Conservation (phyloP, 2,113 vertebrate species). For the Melozone crissalis region DNA sequence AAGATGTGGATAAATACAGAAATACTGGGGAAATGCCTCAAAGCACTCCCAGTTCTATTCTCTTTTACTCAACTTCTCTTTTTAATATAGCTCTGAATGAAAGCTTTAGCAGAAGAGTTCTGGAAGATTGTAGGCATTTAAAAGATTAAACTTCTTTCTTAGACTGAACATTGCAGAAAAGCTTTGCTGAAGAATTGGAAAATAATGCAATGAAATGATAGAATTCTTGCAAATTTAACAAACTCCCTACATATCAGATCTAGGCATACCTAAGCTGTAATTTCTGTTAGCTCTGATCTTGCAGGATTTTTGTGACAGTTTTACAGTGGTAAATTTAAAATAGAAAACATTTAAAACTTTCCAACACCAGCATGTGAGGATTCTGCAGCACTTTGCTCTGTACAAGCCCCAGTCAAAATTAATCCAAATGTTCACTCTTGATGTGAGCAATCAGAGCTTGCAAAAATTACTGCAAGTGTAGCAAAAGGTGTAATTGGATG, state of each 20-base stretch:
- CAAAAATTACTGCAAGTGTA: not conserved
- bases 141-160: not conserved
- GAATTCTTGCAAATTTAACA: not conserved
- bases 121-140: not conserved
- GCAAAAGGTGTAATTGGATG: not conserved
- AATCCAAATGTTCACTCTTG: not conserved
- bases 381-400: not conserved
- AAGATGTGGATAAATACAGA: not conserved
- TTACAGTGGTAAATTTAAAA: not conserved
- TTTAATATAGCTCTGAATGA: not conserved
- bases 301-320: not conserved
- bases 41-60: not conserved
- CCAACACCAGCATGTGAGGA: accelerated
- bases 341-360: not conserved
- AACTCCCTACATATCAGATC: not conserved
- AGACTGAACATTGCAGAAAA: not conserved
- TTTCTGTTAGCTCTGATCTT: not conserved
- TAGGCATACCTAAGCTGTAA: not conserved
- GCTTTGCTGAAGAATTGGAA: not conserved
- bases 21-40: not conserved
- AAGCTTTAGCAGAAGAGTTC: not conserved
- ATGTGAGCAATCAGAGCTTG: not conserved
- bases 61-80: not conserved
- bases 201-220: not conserved
- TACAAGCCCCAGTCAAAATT: not conserved